Evolutionary conservation across 1,140 invertebrate species (phyloP), one percentile per base, ranked within the genome.

Genomic region (Orchestia grillus): DNA sequence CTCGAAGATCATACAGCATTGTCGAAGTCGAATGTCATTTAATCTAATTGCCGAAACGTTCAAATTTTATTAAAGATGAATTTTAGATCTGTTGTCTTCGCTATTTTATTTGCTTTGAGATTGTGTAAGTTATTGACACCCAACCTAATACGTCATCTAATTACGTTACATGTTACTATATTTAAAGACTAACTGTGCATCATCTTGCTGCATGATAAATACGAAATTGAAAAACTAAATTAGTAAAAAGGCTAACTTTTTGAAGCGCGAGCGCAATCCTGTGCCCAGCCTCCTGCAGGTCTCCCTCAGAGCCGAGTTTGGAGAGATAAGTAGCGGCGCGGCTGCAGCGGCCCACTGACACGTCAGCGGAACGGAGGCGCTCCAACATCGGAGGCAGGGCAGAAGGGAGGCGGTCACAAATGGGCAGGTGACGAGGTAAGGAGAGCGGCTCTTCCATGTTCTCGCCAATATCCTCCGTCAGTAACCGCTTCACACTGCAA

Each of bases 371-470:
- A 28, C 92, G 92, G 15, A 94, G 92, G 8, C 44, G 43, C 92
- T 94, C 92, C 43, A 94, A 44, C 43, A 94, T 94, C 11, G 92
- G 44, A 94, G 92, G 92, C 43, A 94, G 44, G 8, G 44, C 41
- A 23, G 97, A 97, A 95, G 97, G 96, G 45, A 97, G 96, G 36
- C 97, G 97, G 96, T 98, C 97, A 97, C 98, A 98, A 16, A 98
- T 97, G 23, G 98, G 98, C 44, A 98, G 98, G 97, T 98, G 98
- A 98, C 98, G 98, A 15, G 98, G 98, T 96, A 98, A 97, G 43
- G 98, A 98, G 97, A 98, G 98, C 97, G 98, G 98, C 42, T 97
- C 97, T 41, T 97, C 97, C 57, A 97, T 97, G 19, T 98, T 97
- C 91, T 98, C 97, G 16, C 98, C 98, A 95, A 98, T 98, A 47